Evolutionary conservation across 2,888 invertebrate genomes (phyloP), one percentile per base, ranked within the genome.

Genomic region (Cryptocephalus primarius): DNA sequence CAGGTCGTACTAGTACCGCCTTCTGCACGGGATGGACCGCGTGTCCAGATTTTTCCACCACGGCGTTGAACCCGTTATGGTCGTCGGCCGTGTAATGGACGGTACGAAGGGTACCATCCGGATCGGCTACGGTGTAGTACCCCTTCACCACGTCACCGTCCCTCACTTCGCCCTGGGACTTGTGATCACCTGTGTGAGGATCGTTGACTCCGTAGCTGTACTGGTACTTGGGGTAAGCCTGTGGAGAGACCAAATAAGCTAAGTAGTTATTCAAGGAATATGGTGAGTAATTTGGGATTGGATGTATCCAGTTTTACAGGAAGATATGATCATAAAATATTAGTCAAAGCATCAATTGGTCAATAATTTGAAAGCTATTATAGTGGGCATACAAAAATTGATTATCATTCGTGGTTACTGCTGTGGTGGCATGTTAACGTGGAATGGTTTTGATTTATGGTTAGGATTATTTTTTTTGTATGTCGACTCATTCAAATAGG

Each of bases 31-130:
- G 58, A 43, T 58, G 55, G 8, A 48, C 51, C 40, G 56, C 53
- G n/a, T 53, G 54, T 42, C 56, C 56, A 40, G 48, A 44, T 40
- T 53, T 54, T 39, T 48, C 49, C 12, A 58, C 58, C 1, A 56
- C 49, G 22, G 79, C 79, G 63, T 77, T 78, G 63, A 79, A 79
- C 51, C 79, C 79, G 65, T 33, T 69, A 61, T 64, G 63, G 55
- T 78, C 75, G 55, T 79, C 79, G 32, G 79, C 79, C 59, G 74
- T 76, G 68, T 80, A 80, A 56, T 78, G 78, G 33, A 79, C 79
- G 58, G 76, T 78, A 63, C 79, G 73, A 63, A 71, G 68, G 45
- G 78, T 72, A 58, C 80, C 80, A 56, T 77, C 78, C 9, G 79
- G 77, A 56, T 80, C 79, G 38, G 77, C 67, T 4, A 80, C 72